Evolutionary conservation across 2,113 vertebrate genomes (phyloP), one percentile per base, ranked within the genome.

Genomic region (Zosterops pallidus): DNA sequence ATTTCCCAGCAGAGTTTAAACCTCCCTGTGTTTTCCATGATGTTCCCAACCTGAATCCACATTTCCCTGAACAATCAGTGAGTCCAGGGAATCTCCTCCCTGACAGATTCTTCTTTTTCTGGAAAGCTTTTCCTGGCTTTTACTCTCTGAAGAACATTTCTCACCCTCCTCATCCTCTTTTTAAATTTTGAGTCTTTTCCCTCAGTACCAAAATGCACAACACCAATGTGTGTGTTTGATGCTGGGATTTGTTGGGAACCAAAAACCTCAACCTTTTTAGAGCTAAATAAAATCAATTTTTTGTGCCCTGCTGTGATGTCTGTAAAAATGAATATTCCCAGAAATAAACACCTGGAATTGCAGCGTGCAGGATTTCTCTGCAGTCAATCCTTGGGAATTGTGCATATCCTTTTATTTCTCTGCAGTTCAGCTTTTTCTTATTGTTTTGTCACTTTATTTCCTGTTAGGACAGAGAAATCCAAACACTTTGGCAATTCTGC

Each of bases 281-380:
- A 37, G 42, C 68, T 39, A 5, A 70, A n/a, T 2, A 37, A 2
- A 56, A 63, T 14, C 21, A 5, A 1, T 78, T 86, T 59, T 44
- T 35, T 1, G 4, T 31, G 46, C 7, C 0, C 49, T 42, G 1
- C 68, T 46, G 26, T 12, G 63, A 2, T 23, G 13, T 35, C 31
- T 47, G 29, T 31, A 5, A 49, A 53, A 37, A 14, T 5, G 3
- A 11, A 6, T 9, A 5, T 83, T 57, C 33, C 56, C 14, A 1
- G 0, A 21, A 12, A 11, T 17, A 1, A 64, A 18, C 50, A 11
- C 41, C 55, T 62, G 67, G 29, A 71, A 49, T 2, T 65, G 57
- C 44, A 41, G 39, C 1, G 16, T n/a, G 65, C 24, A 39, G 24
- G 24, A 44, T 35, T n/a, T 3, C 52, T 42, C 11, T 75, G 39